A percentile compares a stretch with the other conserved stretches of the same genome.
Evolutionary conservation across 2,888 invertebrate genomes (phyloP).

Genomic region (Ligdia adustata): DNA sequence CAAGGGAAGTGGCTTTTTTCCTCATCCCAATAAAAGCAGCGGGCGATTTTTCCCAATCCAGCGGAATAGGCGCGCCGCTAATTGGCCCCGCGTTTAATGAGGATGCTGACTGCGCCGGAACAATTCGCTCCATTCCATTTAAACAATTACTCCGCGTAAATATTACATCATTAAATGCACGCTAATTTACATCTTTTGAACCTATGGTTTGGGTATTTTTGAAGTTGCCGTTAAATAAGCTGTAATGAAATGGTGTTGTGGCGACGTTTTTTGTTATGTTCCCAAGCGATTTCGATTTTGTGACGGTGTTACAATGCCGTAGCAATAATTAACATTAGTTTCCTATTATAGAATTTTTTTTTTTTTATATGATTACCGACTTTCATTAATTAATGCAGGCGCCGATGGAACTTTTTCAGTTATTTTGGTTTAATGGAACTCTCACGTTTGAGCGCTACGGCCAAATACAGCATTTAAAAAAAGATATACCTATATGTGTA

Average conservation of each 20-base stretch:
- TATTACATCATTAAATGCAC: slow-evolving; percentile 59
- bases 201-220: slow-evolving; percentile 20
- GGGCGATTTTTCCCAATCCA: slow-evolving; percentile 61
- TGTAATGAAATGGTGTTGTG: neutral
- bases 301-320: no score
- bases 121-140: slow-evolving; percentile 75
- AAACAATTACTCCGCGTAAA: slow-evolving; percentile 72
- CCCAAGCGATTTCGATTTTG: no score
- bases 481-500: no score
- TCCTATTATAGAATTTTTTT: no score
- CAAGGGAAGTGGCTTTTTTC: slow-evolving; percentile 7
- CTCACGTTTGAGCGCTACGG: no score
- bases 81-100: slow-evolving; percentile 78
- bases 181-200: slow-evolving; percentile 36
- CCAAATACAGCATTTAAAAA: no score
- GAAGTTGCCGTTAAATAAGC: slow-evolving; percentile 5
- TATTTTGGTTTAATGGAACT: no score
- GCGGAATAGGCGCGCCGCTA: slow-evolving; percentile 66
- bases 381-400: no score
- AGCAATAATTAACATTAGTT: no score
- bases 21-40: slow-evolving; percentile 31
- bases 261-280: no score
- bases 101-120: slow-evolving; percentile 80
- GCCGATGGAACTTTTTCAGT: no score
- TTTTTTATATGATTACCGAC: no score